A percentile compares a stretch with the other conserved stretches of the same genome.
These are phyloP conservation scores for Porphyrio hochstetteri DNA, from an alignment of 2,113 vertebrate species.

Conservation along the genomic window DNA sequence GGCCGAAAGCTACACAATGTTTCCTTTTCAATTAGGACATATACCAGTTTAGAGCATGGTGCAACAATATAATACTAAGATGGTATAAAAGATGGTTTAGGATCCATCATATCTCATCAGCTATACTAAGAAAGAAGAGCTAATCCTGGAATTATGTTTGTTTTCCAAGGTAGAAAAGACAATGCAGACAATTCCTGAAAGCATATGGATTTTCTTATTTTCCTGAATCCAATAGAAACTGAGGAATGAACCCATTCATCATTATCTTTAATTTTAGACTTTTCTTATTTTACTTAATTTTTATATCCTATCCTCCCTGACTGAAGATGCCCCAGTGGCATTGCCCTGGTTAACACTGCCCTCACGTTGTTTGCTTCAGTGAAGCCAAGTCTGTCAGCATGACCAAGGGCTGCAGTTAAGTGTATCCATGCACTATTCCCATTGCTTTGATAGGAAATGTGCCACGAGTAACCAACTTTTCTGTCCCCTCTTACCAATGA, in stretches of 20 bases:
- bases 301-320: neutral
- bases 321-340: neutral
- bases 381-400: neutral
- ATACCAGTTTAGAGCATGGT: neutral
- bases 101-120: neutral
- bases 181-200: neutral
- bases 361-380: neutral
- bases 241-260: neutral
- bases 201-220: neutral
- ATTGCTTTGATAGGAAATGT: neutral
- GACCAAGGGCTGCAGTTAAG: neutral
- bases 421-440: accelerated
- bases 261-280: neutral
- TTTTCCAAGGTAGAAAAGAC: neutral
- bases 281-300: neutral
- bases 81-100: neutral
- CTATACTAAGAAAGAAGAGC: neutral
- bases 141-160: neutral
- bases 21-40: neutral
- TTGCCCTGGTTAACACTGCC: neutral
- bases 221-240: neutral
- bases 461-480: neutral
- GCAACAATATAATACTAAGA: neutral
- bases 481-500: neutral
- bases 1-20: neutral